Conservation (phyloP, 1,140 invertebrate genomes). For the Cydia pomonella region DNA sequence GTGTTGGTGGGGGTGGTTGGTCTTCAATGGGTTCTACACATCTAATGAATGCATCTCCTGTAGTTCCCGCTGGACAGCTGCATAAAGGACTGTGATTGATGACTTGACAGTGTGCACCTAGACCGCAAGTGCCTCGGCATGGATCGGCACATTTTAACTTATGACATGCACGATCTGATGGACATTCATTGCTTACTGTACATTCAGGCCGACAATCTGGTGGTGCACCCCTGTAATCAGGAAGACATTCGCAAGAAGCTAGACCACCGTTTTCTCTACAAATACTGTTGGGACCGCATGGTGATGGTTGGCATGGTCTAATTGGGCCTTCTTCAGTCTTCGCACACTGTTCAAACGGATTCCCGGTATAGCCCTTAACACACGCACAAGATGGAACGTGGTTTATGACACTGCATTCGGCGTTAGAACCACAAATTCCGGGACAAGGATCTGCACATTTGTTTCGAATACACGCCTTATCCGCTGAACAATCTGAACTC, state of each 20-base stretch:
- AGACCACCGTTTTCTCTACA: constrained; percentile 83
- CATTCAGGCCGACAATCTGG: constrained; percentile 88
- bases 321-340: constrained; percentile 58
- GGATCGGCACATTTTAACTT: constrained; percentile 87
- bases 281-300: constrained; percentile 86
- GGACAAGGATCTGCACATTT: constrained; percentile 89
- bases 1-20: constrained; percentile 52
- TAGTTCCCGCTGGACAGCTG: constrained; percentile 85
- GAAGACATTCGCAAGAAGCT: constrained; percentile 85
- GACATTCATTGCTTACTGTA: constrained; percentile 87
- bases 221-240: constrained; percentile 84
- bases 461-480: constrained; percentile 87
- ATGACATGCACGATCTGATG: constrained; percentile 85
- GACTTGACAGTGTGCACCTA: constrained; percentile 86
- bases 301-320: constrained; percentile 85
- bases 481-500: constrained; percentile 88
- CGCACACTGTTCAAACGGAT: constrained; percentile 83
- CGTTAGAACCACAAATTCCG: constrained; percentile 88
- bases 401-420: constrained; percentile 88
- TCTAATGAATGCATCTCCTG: constrained; percentile 84
- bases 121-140: constrained; percentile 85
- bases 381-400: constrained; percentile 90
- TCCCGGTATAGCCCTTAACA: constrained; percentile 86
- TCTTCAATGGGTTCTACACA: constrained; percentile 76
- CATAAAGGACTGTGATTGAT: constrained; percentile 89